Evolutionary conservation across 2,888 invertebrate genomes (phyloP).

Genomic region (Caenorhabditis afra): DNA sequence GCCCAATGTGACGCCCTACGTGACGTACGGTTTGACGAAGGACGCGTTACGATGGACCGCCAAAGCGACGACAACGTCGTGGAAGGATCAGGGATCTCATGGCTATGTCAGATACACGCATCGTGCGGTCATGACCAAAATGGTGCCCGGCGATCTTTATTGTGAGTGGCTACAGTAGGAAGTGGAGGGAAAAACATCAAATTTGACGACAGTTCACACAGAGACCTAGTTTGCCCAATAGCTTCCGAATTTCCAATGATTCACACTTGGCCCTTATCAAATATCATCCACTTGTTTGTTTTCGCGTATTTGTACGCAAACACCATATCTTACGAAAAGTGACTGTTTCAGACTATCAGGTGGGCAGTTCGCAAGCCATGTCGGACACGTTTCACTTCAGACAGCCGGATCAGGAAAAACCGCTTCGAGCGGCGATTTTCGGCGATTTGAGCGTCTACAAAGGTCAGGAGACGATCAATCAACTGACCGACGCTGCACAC

Average conservation of each 20-base stretch:
- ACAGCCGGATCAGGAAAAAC: slow-evolving; percentile 66
- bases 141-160: slow-evolving; percentile 54
- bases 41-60: slow-evolving; percentile 39
- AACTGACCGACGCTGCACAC: slow-evolving; percentile 90
- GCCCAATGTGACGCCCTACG: slow-evolving; percentile 57
- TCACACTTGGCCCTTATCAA: no score
- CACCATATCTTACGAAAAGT: no score
- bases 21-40: slow-evolving; percentile 36
- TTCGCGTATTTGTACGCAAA: no score
- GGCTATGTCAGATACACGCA: slow-evolving; percentile 46
- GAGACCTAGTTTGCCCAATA: no score
- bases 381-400: slow-evolving; percentile 69
- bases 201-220: no score
- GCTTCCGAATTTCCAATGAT: no score
- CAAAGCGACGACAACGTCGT: slow-evolving; percentile 50
- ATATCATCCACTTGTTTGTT: no score
- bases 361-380: slow-evolving; percentile 71
- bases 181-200: no score
- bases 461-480: slow-evolving; percentile 86
- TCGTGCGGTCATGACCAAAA: slow-evolving; percentile 45
- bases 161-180: no score
- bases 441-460: slow-evolving; percentile 96
- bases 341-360: slow-evolving; percentile 73
- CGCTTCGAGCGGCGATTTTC: slow-evolving; percentile 85
- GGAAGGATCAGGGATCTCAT: slow-evolving; percentile 50